Percentiles rank a stretch among this genome's conserved stretches.
Evolutionary conservation across 2,888 invertebrate genomes (phyloP).

Genomic region (Ptychoptera albimana): DNA sequence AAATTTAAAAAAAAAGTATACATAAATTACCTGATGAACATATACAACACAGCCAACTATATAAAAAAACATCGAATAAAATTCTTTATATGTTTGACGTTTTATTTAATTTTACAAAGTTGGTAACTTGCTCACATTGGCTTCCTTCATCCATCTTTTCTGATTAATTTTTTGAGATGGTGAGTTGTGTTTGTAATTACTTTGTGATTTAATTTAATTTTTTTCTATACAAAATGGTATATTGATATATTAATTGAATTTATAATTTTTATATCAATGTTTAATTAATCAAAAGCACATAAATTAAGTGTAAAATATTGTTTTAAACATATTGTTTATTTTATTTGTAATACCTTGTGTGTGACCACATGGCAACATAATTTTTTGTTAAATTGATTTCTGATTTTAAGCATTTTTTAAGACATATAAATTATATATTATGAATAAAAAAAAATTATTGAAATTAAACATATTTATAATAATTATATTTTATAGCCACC

Average conservation of each 20-base stretch:
- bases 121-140: slow-evolving; percentile 3
- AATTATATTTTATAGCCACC: slow-evolving; percentile 55
- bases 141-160: slow-evolving; percentile 31
- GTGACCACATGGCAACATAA: slow-evolving; percentile 6
- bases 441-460: not conserved
- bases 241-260: not conserved
- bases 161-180: slow-evolving; percentile 27
- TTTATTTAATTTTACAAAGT: too few species aligned
- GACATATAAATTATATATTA: not conserved
- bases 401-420: not conserved
- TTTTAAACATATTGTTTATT: not conserved
- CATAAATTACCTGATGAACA: too few species aligned
- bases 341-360: not conserved
- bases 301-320: not conserved
- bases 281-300: not conserved
- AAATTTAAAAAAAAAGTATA: too few species aligned
- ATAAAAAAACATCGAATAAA: too few species aligned
- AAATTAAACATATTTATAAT: not conserved
- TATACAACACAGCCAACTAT: too few species aligned
- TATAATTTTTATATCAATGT: not conserved
- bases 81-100: too few species aligned
- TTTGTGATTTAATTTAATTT: slow-evolving; percentile 5
- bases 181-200: slow-evolving; percentile 20
- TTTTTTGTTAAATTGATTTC: not conserved
- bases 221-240: not conserved